These are phyloP conservation scores for Craseonycteris thonglongyai DNA, from an alignment of 2,113 vertebrate species.

Conservation along the genomic window DNA sequence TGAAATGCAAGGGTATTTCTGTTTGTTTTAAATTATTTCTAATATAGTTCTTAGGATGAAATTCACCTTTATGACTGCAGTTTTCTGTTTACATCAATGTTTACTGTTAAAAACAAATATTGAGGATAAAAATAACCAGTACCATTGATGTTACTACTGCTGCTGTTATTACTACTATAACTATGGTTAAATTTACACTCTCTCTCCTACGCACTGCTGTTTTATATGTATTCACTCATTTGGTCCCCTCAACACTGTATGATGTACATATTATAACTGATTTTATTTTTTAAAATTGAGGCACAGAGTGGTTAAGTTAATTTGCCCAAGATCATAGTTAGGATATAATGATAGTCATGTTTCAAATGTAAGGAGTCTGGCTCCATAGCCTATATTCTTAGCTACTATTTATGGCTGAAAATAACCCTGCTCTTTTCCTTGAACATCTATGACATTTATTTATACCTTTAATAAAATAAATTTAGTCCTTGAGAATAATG, in stretches of 20 bases:
- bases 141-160: neutral
- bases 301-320: neutral
- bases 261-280: neutral
- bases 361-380: neutral
- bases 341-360: neutral
- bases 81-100: neutral
- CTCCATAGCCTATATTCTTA: neutral
- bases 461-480: neutral
- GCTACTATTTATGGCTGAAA: neutral
- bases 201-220: neutral
- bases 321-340: neutral
- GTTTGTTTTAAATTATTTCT: neutral
- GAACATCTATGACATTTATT: neutral
- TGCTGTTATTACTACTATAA: neutral
- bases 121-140: neutral
- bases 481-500: neutral
- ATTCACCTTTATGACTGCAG: neutral
- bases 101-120: neutral
- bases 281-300: neutral
- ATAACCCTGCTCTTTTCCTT: neutral
- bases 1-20: neutral
- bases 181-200: neutral
- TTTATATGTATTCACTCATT: neutral
- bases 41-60: neutral
- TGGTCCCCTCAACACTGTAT: neutral